Base-by-base conservation (phyloP, 2,113 vertebrate genomes). In the Saimiri boliviensis region DNA sequence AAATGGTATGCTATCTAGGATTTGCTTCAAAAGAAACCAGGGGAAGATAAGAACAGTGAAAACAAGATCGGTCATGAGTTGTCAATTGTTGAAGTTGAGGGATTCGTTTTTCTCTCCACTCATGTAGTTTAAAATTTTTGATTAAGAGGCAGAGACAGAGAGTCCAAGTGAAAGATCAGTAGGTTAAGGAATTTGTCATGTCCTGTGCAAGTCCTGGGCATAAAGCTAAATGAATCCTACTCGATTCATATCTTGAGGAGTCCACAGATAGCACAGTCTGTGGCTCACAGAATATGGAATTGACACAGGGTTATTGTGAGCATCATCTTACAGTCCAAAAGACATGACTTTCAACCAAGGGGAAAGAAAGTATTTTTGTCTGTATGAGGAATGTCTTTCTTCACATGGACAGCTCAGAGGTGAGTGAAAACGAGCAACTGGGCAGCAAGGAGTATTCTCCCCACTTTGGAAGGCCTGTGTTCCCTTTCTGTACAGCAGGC, bases 321-420 rank as follows among this genome's bases (percentile, higher is more conserved):
- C 91, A 93, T 27, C 81, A 45, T 81, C 54, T 37, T 74, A 49
- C 5, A 56, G 86, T 82, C 73, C 90, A 68, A 86, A 83, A 95
- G 90, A 86, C 30, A 74, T 12, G 73, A 63, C 93, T 97, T 96
- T 82, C 47, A 79, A 82, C 79, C 73, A 95, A 83, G 85, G 77
- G 60, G 60, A 73, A 86, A 92, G 89, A 66, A 91, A 80, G 37
- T 42, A 49, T 45, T 95, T 92, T 66, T 80, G 82, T 70, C 52
- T 87, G 42, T 42, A 37, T 49, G 8, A 91, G 74, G 63, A 85
- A 88, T 76, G 25, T 79, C 68, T 80, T 96, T 93, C 81, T 82
- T 76, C 54, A 83, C 60, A 21, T 5, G 37, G 79, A 56, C 49
- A 85, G 60, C 40, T 63, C 73, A 58, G 12, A 6, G 47, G 23